Base-by-base conservation (phyloP, 2,113 vertebrate species). In the Anas platyrhynchos region DNA sequence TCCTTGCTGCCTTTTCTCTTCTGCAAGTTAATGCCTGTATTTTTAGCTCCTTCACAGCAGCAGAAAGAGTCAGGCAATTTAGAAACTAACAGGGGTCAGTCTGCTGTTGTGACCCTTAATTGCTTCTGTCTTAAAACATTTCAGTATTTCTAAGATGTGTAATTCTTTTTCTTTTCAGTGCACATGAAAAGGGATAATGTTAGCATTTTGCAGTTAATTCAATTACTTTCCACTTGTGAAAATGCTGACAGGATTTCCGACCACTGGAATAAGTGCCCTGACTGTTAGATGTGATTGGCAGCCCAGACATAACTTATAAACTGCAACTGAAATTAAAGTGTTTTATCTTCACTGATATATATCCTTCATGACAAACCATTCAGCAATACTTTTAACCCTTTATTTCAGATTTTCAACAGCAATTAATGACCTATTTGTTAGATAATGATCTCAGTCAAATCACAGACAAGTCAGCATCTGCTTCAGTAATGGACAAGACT, bases 141-240 rank as follows among this genome's bases (percentile, higher is more conserved):
- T 91, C 32, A 67, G n/a, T 87, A 66, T 94, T 97, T 66, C 79
- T 86, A 83, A 27, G n/a, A 82, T 17, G 11, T 18, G 36, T 38
- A 78, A 56, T 88, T 86, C 84, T 93, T 52, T 95, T 95, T 86
- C 75, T 94, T 95, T 94, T 93, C 91, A 86, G 27, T 92, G 61
- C 52, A 93, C 94, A 81, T 93, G 71, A 91, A 96, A 91, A 94
- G 65, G 80, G 94, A 94, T 91, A 94, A 94, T 94, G 84, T 97
- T 97, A 87, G 34, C 7, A 7, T 96, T 97, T 94, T 97, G 93
- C 69, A 90, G 86, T 97, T 97, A 97, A 97, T 96, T 97, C 94
- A 97, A 83, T 97, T 97, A 96, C 83, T 93, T 96, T 96, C 81
- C 91, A 95, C 88, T 96, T 94, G 83, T 95, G 94, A 97, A 96